phyloP scores from a whole-genome alignment of 2,888 invertebrate species.

The Himalopsyche anomala region DNA sequence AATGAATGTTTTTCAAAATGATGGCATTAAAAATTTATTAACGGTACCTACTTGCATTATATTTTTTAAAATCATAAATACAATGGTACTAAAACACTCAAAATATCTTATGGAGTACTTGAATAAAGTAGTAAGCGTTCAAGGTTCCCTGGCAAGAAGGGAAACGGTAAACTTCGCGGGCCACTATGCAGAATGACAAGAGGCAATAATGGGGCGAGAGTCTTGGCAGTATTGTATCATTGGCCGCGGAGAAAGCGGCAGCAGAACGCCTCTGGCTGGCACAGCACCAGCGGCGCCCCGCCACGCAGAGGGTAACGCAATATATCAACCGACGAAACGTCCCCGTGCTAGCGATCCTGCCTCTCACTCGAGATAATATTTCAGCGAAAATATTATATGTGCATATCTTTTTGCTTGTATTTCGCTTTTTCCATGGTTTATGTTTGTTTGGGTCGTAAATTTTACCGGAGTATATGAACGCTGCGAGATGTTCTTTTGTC shows the following conservation, averaged over 20 bases:
- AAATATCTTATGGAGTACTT: no score
- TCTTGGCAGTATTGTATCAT: slow-evolving; percentile 53
- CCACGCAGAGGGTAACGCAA: slow-evolving; percentile 30
- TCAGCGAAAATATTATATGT: slow-evolving; percentile 59
- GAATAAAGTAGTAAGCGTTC: background rate
- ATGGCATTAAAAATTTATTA: no score
- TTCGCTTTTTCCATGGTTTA: slow-evolving; percentile 4
- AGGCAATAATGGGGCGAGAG: slow-evolving; percentile 49
- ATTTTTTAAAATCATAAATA: no score
- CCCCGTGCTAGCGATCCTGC: background rate
- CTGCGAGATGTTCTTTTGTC: background rate
- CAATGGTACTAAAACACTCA: no score
- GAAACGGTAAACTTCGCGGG: slow-evolving; percentile 16
- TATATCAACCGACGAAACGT: slow-evolving; percentile 52
- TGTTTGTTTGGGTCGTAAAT: slow-evolving; percentile 27
- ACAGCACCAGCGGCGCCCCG: slow-evolving; percentile 46
- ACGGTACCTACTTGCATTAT: no score
- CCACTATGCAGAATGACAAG: slow-evolving; percentile 34
- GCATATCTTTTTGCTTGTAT: slow-evolving; percentile 53
- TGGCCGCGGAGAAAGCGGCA: slow-evolving; percentile 47
- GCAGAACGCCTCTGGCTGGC: slow-evolving; percentile 52
- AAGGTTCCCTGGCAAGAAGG: background rate
- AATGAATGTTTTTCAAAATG: no score
- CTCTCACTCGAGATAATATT: slow-evolving; percentile 53
- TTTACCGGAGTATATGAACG: no score